Base-by-base conservation (phyloP, 1,140 invertebrate species). In the Zaprionus camerounensis region DNA sequence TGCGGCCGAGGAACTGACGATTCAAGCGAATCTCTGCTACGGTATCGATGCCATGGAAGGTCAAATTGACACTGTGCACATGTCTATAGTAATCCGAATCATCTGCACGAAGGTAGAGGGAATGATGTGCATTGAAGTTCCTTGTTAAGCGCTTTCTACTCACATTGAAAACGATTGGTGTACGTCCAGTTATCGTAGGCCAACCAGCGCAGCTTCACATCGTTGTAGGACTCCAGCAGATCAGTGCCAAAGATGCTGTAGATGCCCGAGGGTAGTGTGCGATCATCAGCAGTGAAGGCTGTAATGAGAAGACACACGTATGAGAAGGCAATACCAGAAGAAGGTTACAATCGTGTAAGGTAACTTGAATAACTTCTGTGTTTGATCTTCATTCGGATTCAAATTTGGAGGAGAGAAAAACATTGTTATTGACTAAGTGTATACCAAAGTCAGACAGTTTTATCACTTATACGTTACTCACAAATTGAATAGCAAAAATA, bases 31-130 rank as follows among this genome's bases (percentile, higher is more conserved):
- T 94, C 62, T 94, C 94, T 2, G 97, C 94, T 68, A 98, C 94
- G 0, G 98, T 99, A 92, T 99, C 98, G 13, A 99, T 91, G 11
- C 98, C 98, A 80, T 98, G 94, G 74, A 97, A 96, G 22, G 96
- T 94, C 24, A 98, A 84, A 57, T 94, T 91, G 2, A 88, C 55
- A 55, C 76, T 73, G 22, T 78, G 81, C n/a, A 81, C 75, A 2
- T 41, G 56, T 57, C 81, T 77, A 49, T 81, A 83, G 44, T 78
- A 59, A 1, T 65, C 49, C 15, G 78, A 26, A 65, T 91, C 86
- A 15, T 91, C 86, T 91, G 34, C 9, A 51, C 20, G 13, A 36
- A 1, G 44, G 11, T 11, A 6, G 5, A 2, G 13, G n/a, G 20
- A 57, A 46, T 46, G 2, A 46, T 34, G 9, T 11, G 12, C 5